A percentile compares a stretch with the other conserved stretches of the same genome.
Conservation (phyloP, 2,888 invertebrate genomes). For the Rapana venosa region DNA sequence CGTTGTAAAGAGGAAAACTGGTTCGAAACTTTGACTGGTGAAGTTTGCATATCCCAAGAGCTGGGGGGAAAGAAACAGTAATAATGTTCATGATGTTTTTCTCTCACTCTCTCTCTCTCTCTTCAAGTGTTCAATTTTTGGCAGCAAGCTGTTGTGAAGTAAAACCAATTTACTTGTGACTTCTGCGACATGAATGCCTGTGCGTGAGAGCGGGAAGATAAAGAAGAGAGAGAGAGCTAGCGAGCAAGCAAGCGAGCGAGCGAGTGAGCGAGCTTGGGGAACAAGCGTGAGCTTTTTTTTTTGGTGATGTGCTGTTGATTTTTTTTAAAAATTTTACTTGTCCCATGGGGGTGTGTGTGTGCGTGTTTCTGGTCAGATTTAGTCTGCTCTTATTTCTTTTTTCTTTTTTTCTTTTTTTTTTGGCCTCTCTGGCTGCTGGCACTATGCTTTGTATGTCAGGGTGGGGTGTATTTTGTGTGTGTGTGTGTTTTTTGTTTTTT, state of each 20-base stretch:
- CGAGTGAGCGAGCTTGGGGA: background rate
- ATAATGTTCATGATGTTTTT: slow-evolving; percentile 20
- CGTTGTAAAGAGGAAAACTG: background rate
- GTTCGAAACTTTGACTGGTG: background rate
- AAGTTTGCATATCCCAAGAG: background rate
- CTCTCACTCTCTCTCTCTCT: slow-evolving; percentile 11
- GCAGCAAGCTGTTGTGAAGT: slow-evolving; percentile 28
- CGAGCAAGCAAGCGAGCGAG: background rate
- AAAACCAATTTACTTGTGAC: slow-evolving; percentile 3
- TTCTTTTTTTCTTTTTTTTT: too few relatives aligned
- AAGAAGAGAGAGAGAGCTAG: background rate
- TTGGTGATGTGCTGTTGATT: background rate
- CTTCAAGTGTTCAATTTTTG: slow-evolving; percentile 35
- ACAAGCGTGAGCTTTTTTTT: too few relatives aligned
- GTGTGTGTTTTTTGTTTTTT: too few relatives aligned
- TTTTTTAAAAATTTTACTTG: background rate
- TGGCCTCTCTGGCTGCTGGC: too few relatives aligned
- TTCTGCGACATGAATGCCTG: background rate
- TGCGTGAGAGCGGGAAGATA: background rate
- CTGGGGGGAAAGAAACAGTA: background rate
- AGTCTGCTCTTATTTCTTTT: too few relatives aligned
- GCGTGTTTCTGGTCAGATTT: too few relatives aligned
- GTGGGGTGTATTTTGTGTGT: too few relatives aligned
- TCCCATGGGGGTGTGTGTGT: too few relatives aligned
- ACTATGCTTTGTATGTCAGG: too few relatives aligned